phyloP scores from a whole-genome alignment of 2,113 vertebrate genomes.

The Eurystomus gularis region DNA sequence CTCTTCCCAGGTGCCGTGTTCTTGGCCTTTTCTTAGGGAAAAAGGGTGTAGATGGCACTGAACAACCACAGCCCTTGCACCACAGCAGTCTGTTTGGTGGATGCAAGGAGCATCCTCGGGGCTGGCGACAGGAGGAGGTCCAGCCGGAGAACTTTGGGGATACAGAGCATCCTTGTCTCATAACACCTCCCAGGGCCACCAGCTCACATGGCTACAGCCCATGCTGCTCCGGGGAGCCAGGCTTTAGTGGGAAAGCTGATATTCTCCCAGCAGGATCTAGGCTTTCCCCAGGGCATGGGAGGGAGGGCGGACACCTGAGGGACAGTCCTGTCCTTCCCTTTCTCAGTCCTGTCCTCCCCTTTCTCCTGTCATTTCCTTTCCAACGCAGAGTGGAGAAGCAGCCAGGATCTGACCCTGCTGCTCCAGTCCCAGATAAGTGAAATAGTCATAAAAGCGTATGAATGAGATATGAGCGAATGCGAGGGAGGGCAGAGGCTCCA shows the following conservation, averaged over 20 bases:
- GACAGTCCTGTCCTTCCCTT: background rate
- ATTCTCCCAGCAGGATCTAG: background rate
- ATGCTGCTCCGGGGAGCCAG: background rate
- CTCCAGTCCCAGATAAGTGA: background rate
- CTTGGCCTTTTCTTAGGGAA: background rate
- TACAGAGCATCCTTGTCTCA: background rate
- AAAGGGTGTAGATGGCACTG: background rate
- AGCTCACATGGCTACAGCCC: background rate
- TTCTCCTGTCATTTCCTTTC: background rate
- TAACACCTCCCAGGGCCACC: background rate
- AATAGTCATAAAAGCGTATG: background rate
- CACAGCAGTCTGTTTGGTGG: background rate
- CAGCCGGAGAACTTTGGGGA: background rate
- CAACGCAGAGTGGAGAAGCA: background rate
- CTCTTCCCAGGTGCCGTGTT: background rate
- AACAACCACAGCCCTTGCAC: background rate
- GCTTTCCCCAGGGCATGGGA: background rate
- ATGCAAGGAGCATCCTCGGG: background rate
- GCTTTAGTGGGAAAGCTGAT: background rate
- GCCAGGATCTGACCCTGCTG: background rate
- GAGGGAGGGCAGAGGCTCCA: background rate
- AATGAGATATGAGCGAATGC: background rate
- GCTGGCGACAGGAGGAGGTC: background rate
- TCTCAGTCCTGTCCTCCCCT: background rate
- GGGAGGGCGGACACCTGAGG: too few species aligned